Percentiles rank a stretch among this genome's conserved stretches.
phyloP scores from a whole-genome alignment of 2,797 vertebrate genomes.

The Sitta carolinensis region DNA sequence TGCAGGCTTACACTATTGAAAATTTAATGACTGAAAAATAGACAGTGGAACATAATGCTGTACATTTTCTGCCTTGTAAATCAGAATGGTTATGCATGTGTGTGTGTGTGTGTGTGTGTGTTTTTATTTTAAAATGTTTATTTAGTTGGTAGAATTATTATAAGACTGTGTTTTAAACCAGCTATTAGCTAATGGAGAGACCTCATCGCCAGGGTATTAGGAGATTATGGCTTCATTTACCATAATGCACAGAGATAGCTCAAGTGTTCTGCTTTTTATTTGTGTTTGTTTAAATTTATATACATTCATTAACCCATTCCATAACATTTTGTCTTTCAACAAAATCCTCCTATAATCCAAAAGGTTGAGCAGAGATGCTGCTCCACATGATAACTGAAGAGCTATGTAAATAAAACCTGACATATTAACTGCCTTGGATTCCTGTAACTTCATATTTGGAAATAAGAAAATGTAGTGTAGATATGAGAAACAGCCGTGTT shows the following conservation, averaged over 20 bases:
- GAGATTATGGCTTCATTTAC: slow-evolving; percentile 61
- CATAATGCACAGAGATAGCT: slow-evolving; percentile 43
- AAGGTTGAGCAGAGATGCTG: slow-evolving; percentile 24
- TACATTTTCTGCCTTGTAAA: slow-evolving; percentile 35
- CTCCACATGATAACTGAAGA: slow-evolving; percentile 19
- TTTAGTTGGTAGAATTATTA: slow-evolving; percentile 55
- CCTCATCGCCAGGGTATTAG: slow-evolving; percentile 49
- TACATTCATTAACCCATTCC: slow-evolving; percentile 43
- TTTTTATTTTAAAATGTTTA: slow-evolving; percentile 52
- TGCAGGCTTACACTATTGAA: background rate
- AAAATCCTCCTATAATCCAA: slow-evolving; percentile 29
- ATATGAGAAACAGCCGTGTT: slow-evolving; percentile 11
- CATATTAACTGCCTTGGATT: slow-evolving; percentile 41
- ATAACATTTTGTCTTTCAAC: slow-evolving; percentile 40
- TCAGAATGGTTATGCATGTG: background rate
- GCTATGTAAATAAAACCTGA: slow-evolving; percentile 52
- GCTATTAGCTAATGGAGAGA: slow-evolving; percentile 67
- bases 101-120: background rate
- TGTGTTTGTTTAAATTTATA: slow-evolving; percentile 52
- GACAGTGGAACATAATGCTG: background rate
- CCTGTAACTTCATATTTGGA: slow-evolving; percentile 46
- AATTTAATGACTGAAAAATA: slow-evolving; percentile 40
- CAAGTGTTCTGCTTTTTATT: slow-evolving; percentile 39
- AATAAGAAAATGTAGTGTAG: slow-evolving; percentile 6
- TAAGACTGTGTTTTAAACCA: slow-evolving; percentile 38